Evolutionary conservation across 2,113 vertebrate species (phyloP), one percentile per base, ranked within the genome.

Genomic region (Dicrurus megarhynchus): DNA sequence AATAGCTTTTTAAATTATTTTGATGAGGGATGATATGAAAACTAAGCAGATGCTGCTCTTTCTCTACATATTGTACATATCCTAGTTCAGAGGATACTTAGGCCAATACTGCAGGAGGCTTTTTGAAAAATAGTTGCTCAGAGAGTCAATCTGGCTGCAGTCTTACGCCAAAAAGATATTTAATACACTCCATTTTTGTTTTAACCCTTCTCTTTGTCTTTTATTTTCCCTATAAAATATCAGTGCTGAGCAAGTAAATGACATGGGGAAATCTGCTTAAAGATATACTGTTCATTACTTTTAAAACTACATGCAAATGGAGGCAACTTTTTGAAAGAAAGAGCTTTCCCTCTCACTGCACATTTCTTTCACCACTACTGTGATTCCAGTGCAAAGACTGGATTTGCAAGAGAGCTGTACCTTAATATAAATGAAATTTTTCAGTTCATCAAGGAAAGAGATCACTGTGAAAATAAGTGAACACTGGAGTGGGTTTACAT

Each of bases 111-210:
- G 13, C 44, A 28, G 49, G 77, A 67, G 12, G 33, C 6, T 82
- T 52, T 93, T 77, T 77, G 59, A 96, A 93, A 96, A 95, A 59
- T 20, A 83, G 52, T 69, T 59, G 27, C 42, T 95, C 68, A 89
- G 83, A 76, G 41, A 63, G 28, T 95, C 42, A 63, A 35, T 92
- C 70, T 90, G 67, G 57, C 74, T 96, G 47, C 33, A 76, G 56
- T 60, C 22, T 42, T 78, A 91, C 13, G 7, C 67, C 74, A 60
- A 67, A 74, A 49, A 74, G 41, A n/a, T 74, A 27, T 30, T 55
- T 24, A 68, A 39, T 33, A 7, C 7, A 9, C 4, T 77, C 17
- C 2, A 14, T 39, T 65, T 83, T 64, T 55, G 10, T 32, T 93
- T 60, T 59, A 76, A 80, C 10, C 6, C 17, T 78, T 41, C 33